Conservation (phyloP, 2,113 vertebrate genomes). For the Rhagologus leucostigma region DNA sequence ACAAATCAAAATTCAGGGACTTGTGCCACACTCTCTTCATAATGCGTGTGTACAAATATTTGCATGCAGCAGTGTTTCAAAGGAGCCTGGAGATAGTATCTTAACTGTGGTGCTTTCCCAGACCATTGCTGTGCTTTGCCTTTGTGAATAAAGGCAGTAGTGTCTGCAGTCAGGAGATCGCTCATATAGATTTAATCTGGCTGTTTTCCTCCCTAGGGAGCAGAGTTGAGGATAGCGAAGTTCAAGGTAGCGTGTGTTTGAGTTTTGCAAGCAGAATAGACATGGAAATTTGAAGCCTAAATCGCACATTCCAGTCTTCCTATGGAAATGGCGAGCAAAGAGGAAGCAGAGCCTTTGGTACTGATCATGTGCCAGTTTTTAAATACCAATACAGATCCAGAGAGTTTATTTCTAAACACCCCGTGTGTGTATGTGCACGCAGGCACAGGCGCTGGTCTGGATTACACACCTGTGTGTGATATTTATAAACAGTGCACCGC, state of each 20-base stretch:
- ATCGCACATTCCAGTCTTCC: slow-evolving; percentile 31
- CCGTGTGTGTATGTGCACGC: background rate
- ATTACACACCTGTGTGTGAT: background rate
- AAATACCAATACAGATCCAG: background rate
- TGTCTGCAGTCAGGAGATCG: slow-evolving; percentile 58
- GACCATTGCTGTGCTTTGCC: slow-evolving; percentile 27
- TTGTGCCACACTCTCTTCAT: slow-evolving; percentile 41
- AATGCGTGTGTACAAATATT: slow-evolving; percentile 54
- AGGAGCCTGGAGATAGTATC: slow-evolving; percentile 49
- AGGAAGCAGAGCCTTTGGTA: background rate
- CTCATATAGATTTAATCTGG: slow-evolving; percentile 56
- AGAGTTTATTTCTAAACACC: background rate
- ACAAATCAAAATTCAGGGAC: slow-evolving; percentile 30
- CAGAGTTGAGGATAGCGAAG: background rate
- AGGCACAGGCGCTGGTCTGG: background rate
- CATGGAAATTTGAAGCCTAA: slow-evolving; percentile 50
- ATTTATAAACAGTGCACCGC: background rate
- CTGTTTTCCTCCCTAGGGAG: slow-evolving; percentile 47
- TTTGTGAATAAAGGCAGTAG: slow-evolving; percentile 54
- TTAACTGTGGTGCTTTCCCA: slow-evolving; percentile 61
- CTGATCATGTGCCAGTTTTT: background rate
- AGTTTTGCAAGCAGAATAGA: slow-evolving; percentile 55
- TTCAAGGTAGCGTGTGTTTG: slow-evolving; percentile 13
- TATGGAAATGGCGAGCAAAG: background rate
- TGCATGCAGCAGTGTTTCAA: slow-evolving; percentile 57